Evolutionary conservation across 2,113 vertebrate species (phyloP).

Genomic region (Heptranchias perlo): DNA sequence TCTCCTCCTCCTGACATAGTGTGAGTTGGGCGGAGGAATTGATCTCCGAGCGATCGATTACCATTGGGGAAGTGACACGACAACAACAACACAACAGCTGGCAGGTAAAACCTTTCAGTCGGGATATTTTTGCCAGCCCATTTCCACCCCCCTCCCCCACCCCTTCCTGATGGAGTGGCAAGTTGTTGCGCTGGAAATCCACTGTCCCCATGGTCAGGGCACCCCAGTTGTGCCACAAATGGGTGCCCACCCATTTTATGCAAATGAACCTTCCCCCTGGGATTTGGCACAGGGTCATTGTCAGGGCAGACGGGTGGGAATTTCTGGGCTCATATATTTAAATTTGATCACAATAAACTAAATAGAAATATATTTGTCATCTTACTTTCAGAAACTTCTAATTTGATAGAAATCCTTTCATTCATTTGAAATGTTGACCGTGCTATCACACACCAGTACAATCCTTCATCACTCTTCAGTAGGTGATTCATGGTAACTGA

Average conservation of each 20-base stretch:
- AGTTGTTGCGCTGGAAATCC: no score
- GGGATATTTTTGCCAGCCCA: no score
- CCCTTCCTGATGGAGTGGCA: no score
- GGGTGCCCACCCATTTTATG: no score
- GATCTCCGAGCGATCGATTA: background rate
- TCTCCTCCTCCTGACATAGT: background rate
- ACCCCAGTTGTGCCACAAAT: no score
- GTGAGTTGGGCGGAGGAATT: background rate
- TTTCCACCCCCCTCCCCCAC: no score
- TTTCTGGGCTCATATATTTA: background rate
- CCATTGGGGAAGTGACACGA: no score
- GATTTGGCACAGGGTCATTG: no score
- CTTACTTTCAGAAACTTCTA: background rate
- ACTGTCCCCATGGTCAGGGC: no score
- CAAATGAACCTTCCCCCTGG: no score
- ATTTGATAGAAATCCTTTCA: background rate
- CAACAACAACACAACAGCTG: no score
- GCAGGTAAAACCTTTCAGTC: no score
- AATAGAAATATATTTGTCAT: background rate
- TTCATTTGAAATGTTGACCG: accelerated
- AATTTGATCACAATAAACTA: background rate
- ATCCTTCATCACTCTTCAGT: background rate
- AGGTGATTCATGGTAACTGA: background rate
- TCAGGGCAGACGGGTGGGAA: background rate
- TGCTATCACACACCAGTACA: background rate